These are phyloP conservation scores for Trachelus stipa DNA, from an alignment of 2,888 invertebrate genomes.

Conservation along the genomic window DNA sequence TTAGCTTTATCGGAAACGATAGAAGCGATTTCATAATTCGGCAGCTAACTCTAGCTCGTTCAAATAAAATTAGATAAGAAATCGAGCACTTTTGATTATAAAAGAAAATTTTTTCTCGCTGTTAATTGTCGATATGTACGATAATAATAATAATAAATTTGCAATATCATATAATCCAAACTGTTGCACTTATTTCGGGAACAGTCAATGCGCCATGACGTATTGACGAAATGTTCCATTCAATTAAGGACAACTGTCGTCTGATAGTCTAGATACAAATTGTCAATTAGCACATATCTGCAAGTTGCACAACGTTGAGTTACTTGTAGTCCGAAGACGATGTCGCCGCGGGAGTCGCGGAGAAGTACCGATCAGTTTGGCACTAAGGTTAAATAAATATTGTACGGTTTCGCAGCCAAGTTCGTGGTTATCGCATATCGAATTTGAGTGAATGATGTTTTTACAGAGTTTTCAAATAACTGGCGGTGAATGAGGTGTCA, in stretches of 20 bases:
- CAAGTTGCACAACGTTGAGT: not conserved
- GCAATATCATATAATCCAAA: not conserved
- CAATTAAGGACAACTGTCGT: slow-evolving; percentile 36
- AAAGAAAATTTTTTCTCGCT: not conserved
- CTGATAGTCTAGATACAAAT: slow-evolving; percentile 5
- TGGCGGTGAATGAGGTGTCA: not conserved
- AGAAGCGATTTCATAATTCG: not conserved
- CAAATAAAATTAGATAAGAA: not conserved
- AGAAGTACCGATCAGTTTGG: not conserved
- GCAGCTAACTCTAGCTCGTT: not conserved
- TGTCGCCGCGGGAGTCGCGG: not conserved
- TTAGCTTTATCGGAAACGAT: not conserved
- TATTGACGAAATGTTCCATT: slow-evolving; percentile 32
- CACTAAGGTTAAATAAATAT: slow-evolving; percentile 1
- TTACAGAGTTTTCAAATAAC: not conserved
- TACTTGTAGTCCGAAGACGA: not conserved
- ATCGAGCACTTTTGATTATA: not conserved
- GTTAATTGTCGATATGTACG: not conserved
- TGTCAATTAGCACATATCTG: slow-evolving; percentile 4
- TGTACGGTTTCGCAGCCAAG: not conserved
- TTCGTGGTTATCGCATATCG: not conserved
- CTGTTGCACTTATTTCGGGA: not conserved
- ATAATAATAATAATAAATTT: not conserved
- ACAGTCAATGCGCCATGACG: not conserved
- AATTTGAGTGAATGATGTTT: not conserved